phyloP scores from a whole-genome alignment of 1,140 invertebrate species.

The Samia ricini region DNA sequence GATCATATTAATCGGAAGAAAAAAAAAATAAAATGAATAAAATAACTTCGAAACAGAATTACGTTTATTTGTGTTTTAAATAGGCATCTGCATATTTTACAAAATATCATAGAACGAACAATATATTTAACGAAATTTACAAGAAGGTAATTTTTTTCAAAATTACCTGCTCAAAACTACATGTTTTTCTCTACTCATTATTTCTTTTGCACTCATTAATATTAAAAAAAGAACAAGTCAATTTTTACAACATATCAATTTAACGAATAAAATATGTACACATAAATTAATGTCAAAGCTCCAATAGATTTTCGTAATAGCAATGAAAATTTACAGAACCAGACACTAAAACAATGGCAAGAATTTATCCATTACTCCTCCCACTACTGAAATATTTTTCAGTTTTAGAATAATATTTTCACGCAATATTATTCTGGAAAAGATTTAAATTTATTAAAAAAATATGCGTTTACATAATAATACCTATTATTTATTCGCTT shows the following conservation, averaged over 20 bases:
- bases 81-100: neutral
- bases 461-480: neutral
- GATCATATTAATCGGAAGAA: neutral
- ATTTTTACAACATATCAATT: neutral
- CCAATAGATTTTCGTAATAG: constrained; percentile 1
- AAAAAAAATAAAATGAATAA: constrained; percentile 1
- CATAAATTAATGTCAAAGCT: neutral
- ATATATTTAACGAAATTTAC: neutral
- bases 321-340: neutral
- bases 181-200: neutral
- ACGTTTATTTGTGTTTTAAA: neutral
- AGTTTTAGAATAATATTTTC: neutral
- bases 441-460: neutral
- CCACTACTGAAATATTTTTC: neutral
- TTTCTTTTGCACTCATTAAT: neutral
- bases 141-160: neutral
- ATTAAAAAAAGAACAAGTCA: neutral
- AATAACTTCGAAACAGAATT: neutral
- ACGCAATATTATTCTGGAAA: neutral
- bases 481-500: neutral
- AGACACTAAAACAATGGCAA: constrained; percentile 21
- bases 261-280: neutral
- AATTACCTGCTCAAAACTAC: neutral
- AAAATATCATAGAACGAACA: neutral
- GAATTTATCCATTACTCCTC: neutral